These are phyloP conservation scores for Chaetophractus vellerosus DNA, from an alignment of 2,797 vertebrate genomes.

Conservation along the genomic window DNA sequence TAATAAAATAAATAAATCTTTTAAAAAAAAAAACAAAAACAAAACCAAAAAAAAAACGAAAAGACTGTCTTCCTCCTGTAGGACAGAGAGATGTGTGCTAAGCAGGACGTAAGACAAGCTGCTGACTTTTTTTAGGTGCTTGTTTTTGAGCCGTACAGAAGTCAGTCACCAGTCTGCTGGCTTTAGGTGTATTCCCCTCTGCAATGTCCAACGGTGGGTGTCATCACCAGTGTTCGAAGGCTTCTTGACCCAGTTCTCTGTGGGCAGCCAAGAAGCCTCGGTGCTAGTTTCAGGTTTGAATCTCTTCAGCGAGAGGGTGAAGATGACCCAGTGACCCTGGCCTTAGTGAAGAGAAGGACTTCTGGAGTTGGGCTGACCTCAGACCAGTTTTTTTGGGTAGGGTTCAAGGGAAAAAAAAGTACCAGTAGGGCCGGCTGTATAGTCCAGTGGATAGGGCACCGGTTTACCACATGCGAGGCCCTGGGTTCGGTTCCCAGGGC, in stretches of 20 bases:
- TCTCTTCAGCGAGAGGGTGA: slow-evolving; percentile 7
- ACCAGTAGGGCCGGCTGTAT: too few species aligned
- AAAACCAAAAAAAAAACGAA: too few species aligned
- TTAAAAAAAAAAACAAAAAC: too few species aligned
- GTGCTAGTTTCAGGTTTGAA: neutral
- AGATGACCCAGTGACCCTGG: neutral
- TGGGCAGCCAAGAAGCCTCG: slow-evolving; percentile 13
- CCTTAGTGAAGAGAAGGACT: slow-evolving; percentile 20
- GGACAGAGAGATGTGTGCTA: neutral
- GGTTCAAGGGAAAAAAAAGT: neutral
- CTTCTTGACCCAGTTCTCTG: slow-evolving; percentile 4
- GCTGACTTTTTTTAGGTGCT: neutral
- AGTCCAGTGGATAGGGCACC: too few species aligned
- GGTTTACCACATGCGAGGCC: too few species aligned
- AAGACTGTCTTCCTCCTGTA: neutral
- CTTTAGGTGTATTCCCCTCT: neutral
- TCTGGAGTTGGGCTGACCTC: neutral
- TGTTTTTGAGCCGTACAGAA: neutral
- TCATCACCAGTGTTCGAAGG: slow-evolving; percentile 20
- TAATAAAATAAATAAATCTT: too few species aligned
- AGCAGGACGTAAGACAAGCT: slow-evolving; percentile 9
- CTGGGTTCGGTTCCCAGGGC: too few species aligned
- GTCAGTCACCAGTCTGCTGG: neutral
- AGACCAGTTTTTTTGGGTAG: slow-evolving; percentile 11
- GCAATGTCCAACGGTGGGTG: neutral